phyloP scores from a whole-genome alignment of 35 echinoderm and acorn worm genomes.

The Lytechinus variegatus region DNA sequence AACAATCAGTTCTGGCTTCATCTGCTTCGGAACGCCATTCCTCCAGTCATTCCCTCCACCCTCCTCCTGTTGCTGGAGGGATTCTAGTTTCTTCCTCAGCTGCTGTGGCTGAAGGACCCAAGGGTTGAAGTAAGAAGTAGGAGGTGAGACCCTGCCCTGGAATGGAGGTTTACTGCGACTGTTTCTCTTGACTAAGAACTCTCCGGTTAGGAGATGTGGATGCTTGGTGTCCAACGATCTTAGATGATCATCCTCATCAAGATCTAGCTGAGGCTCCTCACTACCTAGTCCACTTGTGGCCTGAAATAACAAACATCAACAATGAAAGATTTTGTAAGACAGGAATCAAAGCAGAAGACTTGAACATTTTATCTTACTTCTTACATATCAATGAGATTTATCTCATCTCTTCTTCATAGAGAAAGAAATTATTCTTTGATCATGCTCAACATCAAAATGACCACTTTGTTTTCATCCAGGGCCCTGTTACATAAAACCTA shows the following conservation, averaged over 20 bases:
- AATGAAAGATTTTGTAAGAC: background rate
- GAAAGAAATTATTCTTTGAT: too few species aligned
- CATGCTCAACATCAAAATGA: too few species aligned
- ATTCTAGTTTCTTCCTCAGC: conserved; percentile 19
- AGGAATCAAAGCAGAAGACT: background rate
- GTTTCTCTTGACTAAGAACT: background rate
- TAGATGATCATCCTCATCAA: background rate
- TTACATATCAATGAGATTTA: too few species aligned
- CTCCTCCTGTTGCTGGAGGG: conserved; percentile 24
- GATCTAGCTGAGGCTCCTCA: conserved; percentile 23
- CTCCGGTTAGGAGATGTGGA: background rate
- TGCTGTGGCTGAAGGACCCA: conserved; percentile 49
- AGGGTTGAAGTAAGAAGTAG: conserved; percentile 43
- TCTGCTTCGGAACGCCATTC: background rate
- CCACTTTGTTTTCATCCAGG: too few species aligned
- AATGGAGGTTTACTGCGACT: conserved; percentile 10
- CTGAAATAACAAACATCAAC: conserved; percentile 22
- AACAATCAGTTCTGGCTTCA: conserved; percentile 14
- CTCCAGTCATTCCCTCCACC: background rate
- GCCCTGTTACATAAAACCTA: too few species aligned
- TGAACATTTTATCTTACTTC: background rate
- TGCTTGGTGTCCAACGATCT: conserved; percentile 17
- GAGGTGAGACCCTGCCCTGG: conserved; percentile 29
- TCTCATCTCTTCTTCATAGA: too few species aligned
- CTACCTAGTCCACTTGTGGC: conserved; percentile 39